A percentile compares a stretch with the other conserved stretches of the same genome.
Evolutionary conservation across 2,113 vertebrate genomes (phyloP).

Genomic region (Mesoclemmys tuberculata): DNA sequence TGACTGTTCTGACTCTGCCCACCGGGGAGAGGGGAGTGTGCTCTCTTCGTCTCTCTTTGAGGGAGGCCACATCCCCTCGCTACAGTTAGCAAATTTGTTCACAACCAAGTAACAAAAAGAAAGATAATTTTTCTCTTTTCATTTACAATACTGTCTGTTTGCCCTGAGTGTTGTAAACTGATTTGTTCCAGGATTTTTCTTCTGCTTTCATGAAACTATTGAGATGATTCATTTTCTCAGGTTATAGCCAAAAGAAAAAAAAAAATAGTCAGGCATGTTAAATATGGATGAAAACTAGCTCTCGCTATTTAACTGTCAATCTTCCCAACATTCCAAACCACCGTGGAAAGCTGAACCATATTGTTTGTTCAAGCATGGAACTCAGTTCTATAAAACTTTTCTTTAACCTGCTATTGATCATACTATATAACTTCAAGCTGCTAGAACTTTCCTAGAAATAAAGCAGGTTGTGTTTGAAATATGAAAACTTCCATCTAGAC

Average conservation of each 20-base stretch:
- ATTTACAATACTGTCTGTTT: constrained; percentile 60
- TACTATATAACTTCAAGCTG: not conserved
- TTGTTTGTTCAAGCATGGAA: accelerated
- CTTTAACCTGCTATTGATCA: constrained; percentile 10
- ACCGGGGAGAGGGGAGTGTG: no score
- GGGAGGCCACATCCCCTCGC: not conserved
- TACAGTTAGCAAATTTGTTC: constrained; percentile 15
- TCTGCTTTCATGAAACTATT: constrained; percentile 62
- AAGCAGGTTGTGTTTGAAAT: not conserved
- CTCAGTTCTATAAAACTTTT: not conserved
- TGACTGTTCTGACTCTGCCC: no score
- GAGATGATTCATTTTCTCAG: constrained; percentile 58
- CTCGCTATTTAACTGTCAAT: constrained; percentile 12
- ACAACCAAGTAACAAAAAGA: constrained; percentile 38
- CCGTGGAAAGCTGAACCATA: not conserved
- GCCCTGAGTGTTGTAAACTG: constrained; percentile 59
- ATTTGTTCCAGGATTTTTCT: constrained; percentile 67
- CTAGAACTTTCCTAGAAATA: not conserved
- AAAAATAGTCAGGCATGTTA: not conserved
- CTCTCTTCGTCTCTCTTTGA: no score
- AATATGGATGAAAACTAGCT: constrained; percentile 14
- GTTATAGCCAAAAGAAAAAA: constrained; percentile 29
- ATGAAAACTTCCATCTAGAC: not conserved
- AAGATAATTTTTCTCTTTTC: constrained; percentile 52
- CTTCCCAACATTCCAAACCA: not conserved